Evolutionary conservation across 2,888 invertebrate genomes (phyloP).

Genomic region (Acleris sparsana): DNA sequence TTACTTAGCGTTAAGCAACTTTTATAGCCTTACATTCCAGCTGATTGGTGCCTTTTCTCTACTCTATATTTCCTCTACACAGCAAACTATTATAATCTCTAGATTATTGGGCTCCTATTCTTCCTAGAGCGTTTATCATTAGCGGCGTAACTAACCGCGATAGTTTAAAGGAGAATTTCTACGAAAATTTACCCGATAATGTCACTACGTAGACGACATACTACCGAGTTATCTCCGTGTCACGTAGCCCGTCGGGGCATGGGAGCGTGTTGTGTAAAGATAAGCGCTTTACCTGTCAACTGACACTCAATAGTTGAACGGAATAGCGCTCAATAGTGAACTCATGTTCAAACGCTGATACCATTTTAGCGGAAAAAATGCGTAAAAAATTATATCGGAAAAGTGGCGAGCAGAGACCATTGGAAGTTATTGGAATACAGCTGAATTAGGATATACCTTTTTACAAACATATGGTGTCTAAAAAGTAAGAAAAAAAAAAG

Average conservation of each 20-base stretch:
- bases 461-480: no score
- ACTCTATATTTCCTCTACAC: no score
- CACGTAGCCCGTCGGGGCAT: slow-evolving; percentile 12
- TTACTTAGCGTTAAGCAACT: no score
- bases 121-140: no score
- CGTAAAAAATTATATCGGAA: not conserved
- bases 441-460: no score
- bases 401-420: not conserved
- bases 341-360: slow-evolving; percentile 9
- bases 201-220: slow-evolving; percentile 5
- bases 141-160: not conserved
- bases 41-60: no score
- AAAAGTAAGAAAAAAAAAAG: no score
- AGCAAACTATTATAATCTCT: no score
- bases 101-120: no score
- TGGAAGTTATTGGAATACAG: no score
- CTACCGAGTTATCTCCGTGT: slow-evolving; percentile 19
- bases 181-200: slow-evolving; percentile 1
- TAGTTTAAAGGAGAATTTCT: not conserved
- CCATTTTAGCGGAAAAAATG: not conserved
- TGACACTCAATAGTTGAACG: slow-evolving; percentile 21
- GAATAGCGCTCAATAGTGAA: slow-evolving; percentile 19
- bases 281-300: slow-evolving; percentile 38
- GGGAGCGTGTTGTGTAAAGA: slow-evolving; percentile 37
- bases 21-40: no score